Conservation (phyloP, 35 echinoderm and acorn worm species). For the Lytechinus pictus region DNA sequence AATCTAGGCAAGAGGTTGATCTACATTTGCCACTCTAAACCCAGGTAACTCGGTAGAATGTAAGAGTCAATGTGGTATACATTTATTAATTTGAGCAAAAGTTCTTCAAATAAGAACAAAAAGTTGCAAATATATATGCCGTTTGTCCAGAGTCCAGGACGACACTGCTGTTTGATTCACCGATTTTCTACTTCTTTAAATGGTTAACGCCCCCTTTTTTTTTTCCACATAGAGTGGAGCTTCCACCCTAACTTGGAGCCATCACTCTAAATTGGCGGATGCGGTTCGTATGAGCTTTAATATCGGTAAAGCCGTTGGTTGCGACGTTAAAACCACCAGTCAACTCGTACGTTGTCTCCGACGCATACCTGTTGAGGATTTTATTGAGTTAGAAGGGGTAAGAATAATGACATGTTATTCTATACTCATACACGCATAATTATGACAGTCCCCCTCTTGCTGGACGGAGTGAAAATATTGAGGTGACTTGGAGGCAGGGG, state of each 20-base stretch:
- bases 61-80: too few relatives aligned
- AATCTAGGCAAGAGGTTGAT: too few relatives aligned
- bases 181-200: not conserved
- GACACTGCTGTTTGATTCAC: not conserved
- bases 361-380: not conserved
- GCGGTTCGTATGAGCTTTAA: not conserved
- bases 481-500: too few relatives aligned
- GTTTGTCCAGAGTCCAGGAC: too few relatives aligned
- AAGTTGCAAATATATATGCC: not conserved
- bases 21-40: too few relatives aligned
- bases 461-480: too few relatives aligned
- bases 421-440: too few relatives aligned
- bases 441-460: too few relatives aligned
- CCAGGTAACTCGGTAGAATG: too few relatives aligned
- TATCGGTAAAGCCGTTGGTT: not conserved
- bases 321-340: not conserved
- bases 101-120: not conserved
- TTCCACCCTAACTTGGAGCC: not conserved
- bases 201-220: too few relatives aligned
- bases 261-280: not conserved
- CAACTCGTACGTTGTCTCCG: not conserved
- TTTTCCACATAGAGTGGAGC: not conserved
- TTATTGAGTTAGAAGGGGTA: too few relatives aligned
- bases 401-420: too few relatives aligned
- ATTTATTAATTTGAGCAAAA: not conserved